phyloP scores from a whole-genome alignment of 2,888 invertebrate species.

The Dendrolimus pini region DNA sequence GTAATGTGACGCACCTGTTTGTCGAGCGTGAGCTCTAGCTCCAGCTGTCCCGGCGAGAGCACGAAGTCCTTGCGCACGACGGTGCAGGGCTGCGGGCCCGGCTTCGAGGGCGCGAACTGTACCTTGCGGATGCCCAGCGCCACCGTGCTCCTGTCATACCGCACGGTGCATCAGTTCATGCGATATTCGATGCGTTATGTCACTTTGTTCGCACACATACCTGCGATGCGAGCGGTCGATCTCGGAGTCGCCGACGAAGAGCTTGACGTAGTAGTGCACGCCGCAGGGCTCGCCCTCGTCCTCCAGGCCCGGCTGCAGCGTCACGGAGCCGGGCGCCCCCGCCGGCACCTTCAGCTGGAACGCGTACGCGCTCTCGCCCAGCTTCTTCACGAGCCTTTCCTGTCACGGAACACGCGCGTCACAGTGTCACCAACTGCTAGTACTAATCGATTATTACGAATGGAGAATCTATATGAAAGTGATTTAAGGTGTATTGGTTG shows the following conservation, averaged over 20 bases:
- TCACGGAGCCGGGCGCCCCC: slow-evolving; percentile 93
- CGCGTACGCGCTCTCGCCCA: slow-evolving; percentile 90
- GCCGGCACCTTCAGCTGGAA: slow-evolving; percentile 89
- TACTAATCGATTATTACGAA: too few species aligned
- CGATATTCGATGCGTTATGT: too few species aligned
- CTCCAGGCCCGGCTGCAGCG: slow-evolving; percentile 90
- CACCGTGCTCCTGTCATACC: slow-evolving; percentile 84
- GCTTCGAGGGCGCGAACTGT: slow-evolving; percentile 93
- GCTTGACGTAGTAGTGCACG: slow-evolving; percentile 93
- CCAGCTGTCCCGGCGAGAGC: slow-evolving; percentile 94
- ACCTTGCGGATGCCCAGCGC: slow-evolving; percentile 93
- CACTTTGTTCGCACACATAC: slow-evolving; percentile 28
- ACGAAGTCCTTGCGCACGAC: slow-evolving; percentile 96
- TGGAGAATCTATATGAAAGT: too few species aligned
- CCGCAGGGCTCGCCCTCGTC: slow-evolving; percentile 94
- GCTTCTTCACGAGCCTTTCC: slow-evolving; percentile 90
- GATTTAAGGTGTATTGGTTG: too few species aligned
- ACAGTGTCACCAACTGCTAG: too few species aligned
- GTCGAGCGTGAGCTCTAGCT: slow-evolving; percentile 94
- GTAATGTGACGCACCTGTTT: slow-evolving; percentile 80
- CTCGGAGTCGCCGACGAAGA: slow-evolving; percentile 88
- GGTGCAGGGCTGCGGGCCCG: slow-evolving; percentile 94
- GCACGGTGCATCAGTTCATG: neutral
- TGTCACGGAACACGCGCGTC: slow-evolving; percentile 32
- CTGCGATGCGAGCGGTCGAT: slow-evolving; percentile 88